Base-by-base conservation (phyloP, 1,140 invertebrate genomes). In the Solenopsis invicta region DNA sequence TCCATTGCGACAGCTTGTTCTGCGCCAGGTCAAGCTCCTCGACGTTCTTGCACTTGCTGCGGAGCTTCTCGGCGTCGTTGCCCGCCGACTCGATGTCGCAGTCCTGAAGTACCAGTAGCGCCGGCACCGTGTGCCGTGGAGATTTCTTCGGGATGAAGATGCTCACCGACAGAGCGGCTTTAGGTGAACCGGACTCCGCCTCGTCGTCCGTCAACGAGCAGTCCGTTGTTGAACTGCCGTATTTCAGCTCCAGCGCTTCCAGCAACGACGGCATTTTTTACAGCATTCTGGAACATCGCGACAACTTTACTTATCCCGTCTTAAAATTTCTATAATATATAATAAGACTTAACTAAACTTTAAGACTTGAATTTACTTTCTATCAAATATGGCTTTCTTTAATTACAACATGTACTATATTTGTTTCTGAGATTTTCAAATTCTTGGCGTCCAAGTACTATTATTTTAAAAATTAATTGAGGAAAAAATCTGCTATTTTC, bases 11-110 rank as follows among this genome's bases (percentile, higher is more conserved):
- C 9, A 99, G 95, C 92, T 97, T 97, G 95, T 99, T 99, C 92
- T 98, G 98, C 13, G 98, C 98, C 64, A 99, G 96, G 93, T 99
- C 98, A 64, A 99, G 96, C 95, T 99, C 98, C 89, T 98, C 97
- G 2, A 99, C 98, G 87, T 97, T 97, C 61, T 97, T 96, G 93
- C 98, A 99, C 94, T 98, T 98, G 82, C 97, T 97, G 50, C 97
- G 96, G 34, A 99, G 95, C 34, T 96, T 95, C 72, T 97, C 97
- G 54, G 97, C 96, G 24, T 97, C 97, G 92, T 98, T 97, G n/a
- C 98, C 98, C 62, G 98, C 98, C 86, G 97, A 97, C 87, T 98
- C 97, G 87, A 99, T 98, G 93, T 98, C 97, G 94, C 98, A 98
- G 93, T 98, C 98, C 91, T 98, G 98, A n/a, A 99, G 96, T 61